Percentiles rank a stretch among this genome's conserved stretches.
phyloP scores from a whole-genome alignment of 2,113 vertebrate species.

The Leptobrachium ailaonicum region DNA sequence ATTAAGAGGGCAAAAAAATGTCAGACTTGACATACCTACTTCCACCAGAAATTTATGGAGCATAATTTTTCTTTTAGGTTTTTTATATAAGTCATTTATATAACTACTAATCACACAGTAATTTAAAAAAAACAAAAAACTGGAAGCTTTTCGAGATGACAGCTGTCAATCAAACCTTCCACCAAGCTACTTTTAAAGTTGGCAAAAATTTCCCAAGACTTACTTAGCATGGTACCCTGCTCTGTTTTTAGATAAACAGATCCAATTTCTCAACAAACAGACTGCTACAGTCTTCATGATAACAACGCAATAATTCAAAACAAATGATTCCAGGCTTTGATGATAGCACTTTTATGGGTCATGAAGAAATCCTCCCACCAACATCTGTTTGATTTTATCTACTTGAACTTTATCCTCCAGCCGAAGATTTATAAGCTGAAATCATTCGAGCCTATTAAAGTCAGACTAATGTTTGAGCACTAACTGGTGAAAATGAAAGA shows the following conservation, averaged over 20 bases:
- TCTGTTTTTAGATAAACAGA: constrained; percentile 99
- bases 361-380: constrained; percentile 90
- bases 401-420: constrained; percentile 98
- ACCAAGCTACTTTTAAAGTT: constrained; percentile 65
- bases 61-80: too few relatives aligned
- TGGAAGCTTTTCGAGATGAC: constrained; percentile 54
- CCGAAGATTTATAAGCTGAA: constrained; percentile 96
- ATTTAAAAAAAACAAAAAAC: constrained; percentile 3
- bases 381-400: constrained; percentile 99
- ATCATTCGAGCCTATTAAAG: constrained; percentile 91
- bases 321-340: constrained; percentile 99
- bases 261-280: constrained; percentile 98
- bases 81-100: too few relatives aligned
- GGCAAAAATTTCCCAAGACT: constrained; percentile 84
- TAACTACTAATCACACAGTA: too few relatives aligned
- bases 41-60: too few relatives aligned
- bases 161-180: constrained; percentile 87
- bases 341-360: constrained; percentile 98
- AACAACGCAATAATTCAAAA: constrained; percentile 99
- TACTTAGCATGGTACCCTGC: constrained; percentile 75
- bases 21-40: too few relatives aligned
- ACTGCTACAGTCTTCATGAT: constrained; percentile 91
- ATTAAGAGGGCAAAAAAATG: too few relatives aligned
- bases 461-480: constrained; percentile 78
- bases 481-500: constrained; percentile 73